Conservation (phyloP, 2,113 vertebrate genomes). For the Platichthys stellatus region DNA sequence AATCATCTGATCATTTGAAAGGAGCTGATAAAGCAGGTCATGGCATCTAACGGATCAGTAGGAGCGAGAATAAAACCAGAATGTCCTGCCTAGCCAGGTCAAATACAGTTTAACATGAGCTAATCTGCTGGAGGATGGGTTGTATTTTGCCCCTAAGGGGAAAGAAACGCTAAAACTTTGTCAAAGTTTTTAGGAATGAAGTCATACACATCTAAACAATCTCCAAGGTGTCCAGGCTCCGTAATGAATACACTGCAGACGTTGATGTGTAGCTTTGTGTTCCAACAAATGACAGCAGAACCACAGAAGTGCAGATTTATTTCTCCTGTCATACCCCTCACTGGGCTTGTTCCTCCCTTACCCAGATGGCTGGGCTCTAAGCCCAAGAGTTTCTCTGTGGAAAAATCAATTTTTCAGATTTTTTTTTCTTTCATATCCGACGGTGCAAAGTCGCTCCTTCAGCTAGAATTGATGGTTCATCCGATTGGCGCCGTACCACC, state of each 20-base stretch:
- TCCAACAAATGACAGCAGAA: too few species aligned
- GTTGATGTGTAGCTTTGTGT: background rate
- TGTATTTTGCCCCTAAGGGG: background rate
- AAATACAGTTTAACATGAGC: background rate
- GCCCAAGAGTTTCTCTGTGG: conserved; percentile 41
- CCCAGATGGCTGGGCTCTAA: conserved; percentile 68
- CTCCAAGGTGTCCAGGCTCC: background rate
- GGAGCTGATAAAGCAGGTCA: conserved; percentile 39
- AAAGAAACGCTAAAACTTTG: background rate
- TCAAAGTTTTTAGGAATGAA: background rate
- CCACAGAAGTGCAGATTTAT: conserved; percentile 31
- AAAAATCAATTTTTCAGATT: conserved; percentile 19
- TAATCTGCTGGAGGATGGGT: background rate
- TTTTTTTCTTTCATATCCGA: conserved; percentile 23
- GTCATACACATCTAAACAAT: background rate
- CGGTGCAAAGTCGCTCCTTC: conserved; percentile 39
- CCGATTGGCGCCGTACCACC: conserved; percentile 46
- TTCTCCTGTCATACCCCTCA: conserved; percentile 18
- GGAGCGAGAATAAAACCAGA: conserved; percentile 16
- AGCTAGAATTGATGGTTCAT: conserved; percentile 28
- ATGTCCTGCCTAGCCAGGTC: background rate
- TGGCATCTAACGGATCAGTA: conserved; percentile 25
- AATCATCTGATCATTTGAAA: conserved; percentile 45
- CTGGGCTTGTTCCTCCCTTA: conserved; percentile 40
- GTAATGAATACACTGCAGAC: background rate